Percentiles rank a stretch among this genome's conserved stretches.
Conservation (phyloP, 92 coral and sea anemone species). For the Palythoa heliodiscus region DNA sequence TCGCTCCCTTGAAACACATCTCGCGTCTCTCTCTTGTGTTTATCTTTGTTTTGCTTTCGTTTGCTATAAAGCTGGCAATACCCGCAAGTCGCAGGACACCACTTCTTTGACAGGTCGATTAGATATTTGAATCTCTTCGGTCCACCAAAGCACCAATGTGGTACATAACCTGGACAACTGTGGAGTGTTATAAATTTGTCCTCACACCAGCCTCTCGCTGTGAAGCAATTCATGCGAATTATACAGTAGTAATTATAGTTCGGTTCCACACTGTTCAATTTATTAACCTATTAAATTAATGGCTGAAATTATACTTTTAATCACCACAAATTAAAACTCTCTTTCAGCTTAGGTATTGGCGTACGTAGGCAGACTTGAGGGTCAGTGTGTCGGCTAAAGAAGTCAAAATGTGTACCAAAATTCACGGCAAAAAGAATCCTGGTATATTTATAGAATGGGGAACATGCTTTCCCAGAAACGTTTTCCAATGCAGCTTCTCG, state of each 20-base stretch:
- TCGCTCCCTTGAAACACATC: background rate
- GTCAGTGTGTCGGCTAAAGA: too few species aligned
- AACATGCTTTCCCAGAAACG: too few species aligned
- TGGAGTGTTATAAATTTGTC: background rate
- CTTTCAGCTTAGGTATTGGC: too few species aligned
- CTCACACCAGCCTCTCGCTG: constrained; percentile 30
- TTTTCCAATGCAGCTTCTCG: too few species aligned
- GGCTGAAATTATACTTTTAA: too few species aligned
- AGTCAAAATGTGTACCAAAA: too few species aligned
- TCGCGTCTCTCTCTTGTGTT: background rate
- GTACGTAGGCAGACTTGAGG: too few species aligned
- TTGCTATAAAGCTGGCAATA: constrained; percentile 14
- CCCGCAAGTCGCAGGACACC: constrained; percentile 30
- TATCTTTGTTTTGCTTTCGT: background rate
- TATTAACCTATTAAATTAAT: too few species aligned
- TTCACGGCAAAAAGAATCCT: too few species aligned
- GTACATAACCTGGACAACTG: background rate
- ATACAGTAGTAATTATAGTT: background rate
- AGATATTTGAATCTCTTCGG: background rate
- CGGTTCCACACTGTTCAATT: background rate
- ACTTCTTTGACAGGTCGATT: background rate
- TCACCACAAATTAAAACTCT: too few species aligned
- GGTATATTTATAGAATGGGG: too few species aligned
- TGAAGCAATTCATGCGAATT: too few species aligned
- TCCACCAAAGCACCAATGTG: constrained; percentile 23